phyloP scores from a whole-genome alignment of 1,140 invertebrate species.

The Eupeodes corollae region DNA sequence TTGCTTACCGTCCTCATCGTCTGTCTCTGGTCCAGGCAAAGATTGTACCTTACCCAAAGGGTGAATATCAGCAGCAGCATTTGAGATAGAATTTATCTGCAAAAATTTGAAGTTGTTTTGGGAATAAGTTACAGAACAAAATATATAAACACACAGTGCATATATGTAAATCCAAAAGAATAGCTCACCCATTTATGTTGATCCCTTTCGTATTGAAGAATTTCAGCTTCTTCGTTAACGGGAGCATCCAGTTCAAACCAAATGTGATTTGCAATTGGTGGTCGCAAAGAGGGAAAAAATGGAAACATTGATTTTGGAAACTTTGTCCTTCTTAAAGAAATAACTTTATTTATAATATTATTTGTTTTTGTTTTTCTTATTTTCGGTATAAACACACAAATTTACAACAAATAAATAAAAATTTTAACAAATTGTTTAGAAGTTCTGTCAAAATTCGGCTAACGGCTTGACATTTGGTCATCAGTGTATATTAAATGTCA shows the following conservation, averaged over 20 bases:
- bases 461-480: no score
- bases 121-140: not conserved
- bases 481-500: no score
- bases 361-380: no score
- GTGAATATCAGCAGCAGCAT: slow-evolving; percentile 24
- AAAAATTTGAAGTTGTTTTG: not conserved
- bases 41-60: slow-evolving; percentile 32
- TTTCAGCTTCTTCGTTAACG: slow-evolving; percentile 24
- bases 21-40: slow-evolving; percentile 29
- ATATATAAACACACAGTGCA: no score
- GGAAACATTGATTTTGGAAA: slow-evolving; percentile 35
- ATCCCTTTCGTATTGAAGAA: slow-evolving; percentile 28
- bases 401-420: no score
- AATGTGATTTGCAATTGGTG: slow-evolving; percentile 26
- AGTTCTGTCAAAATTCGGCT: no score
- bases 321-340: not conserved
- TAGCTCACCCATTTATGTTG: slow-evolving; percentile 24
- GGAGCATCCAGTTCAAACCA: slow-evolving; percentile 24
- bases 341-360: no score
- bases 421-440: no score
- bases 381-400: no score
- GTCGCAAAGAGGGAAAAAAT: slow-evolving; percentile 29
- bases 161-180: not conserved
- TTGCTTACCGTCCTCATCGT: slow-evolving; percentile 30
- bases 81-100: slow-evolving; percentile 28